Base-by-base conservation (phyloP, 2,113 vertebrate genomes). In the Eublepharis macularius region DNA sequence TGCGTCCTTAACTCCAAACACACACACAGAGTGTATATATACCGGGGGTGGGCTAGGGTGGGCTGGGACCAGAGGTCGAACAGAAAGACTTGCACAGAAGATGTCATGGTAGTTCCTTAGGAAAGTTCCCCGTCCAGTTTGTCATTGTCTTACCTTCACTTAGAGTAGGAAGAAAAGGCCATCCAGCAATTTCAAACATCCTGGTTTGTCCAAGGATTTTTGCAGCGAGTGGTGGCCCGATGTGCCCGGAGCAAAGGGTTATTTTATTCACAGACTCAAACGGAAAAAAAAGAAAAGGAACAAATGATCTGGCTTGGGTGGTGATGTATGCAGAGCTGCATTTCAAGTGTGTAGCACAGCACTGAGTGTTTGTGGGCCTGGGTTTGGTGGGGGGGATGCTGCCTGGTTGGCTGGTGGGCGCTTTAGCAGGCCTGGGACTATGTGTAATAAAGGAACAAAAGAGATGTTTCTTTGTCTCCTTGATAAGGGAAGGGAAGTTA, bases 141-240 rank as follows among this genome's bases (percentile, higher is more conserved):
- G 63, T 80, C 49, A 63, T 79, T 14, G 0, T 36, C 41, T 68
- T 77, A 78, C n/a, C 36, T 9, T n/a, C 63, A 83, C 72, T 63
- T 2, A 47, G 84, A 36, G 47, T 9, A 14, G 1, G 2, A 13
- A 4, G n/a, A 51, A 0, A 24, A n/a, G 47, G 80, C 65, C 65
- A 49, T 6, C 34, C 11, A 12, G 43, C 1, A 39, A 14, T 19
- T 29, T 7, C 39, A 9, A 0, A 0, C 0, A 41, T n/a, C 11
- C 34, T 34, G 70, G 77, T 74, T 87, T 16, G 32, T 0, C 4
- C 1, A 83, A 82, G 82, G 45, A 34, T 43, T 0, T 26, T 74
- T 36, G 29, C 0, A 0, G n/a, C 1, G 49, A 54, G 76, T 0
- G 1, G 43, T 1, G 0, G 2, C 2, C 0, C 4, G 85, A 83